Percentiles rank a stretch among this genome's conserved stretches.
These are phyloP conservation scores for Cylindroiulus punctatus DNA, from an alignment of 2,888 invertebrate genomes.

Conservation along the genomic window DNA sequence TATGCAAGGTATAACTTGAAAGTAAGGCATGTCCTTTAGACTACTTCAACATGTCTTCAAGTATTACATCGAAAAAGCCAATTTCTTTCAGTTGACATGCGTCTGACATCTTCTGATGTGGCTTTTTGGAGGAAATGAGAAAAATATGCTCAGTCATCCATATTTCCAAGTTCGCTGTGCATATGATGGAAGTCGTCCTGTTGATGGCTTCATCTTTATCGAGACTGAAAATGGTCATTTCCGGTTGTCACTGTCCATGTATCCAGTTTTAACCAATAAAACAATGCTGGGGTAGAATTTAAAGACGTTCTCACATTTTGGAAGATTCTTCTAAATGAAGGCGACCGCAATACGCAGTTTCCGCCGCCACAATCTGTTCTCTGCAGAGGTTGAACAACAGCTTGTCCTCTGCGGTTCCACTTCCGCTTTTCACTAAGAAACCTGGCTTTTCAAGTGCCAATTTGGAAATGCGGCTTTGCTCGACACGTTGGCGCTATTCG, in stretches of 20 bases:
- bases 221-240: too few species aligned
- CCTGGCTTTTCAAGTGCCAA: constrained; percentile 11
- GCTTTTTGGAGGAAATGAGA: too few species aligned
- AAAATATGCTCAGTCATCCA: too few species aligned
- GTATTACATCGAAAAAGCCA: too few species aligned
- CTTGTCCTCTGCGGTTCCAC: not conserved
- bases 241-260: not conserved
- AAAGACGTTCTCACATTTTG: not conserved
- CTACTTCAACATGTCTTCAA: too few species aligned
- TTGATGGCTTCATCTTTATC: too few species aligned
- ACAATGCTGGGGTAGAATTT: not conserved
- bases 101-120: not conserved
- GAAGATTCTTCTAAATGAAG: not conserved
- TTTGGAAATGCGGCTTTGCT: constrained; percentile 3
- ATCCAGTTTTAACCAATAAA: not conserved
- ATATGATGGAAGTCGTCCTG: too few species aligned
- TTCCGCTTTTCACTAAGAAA: not conserved
- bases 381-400: constrained; percentile 33
- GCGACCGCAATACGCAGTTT: not conserved
- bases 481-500: not conserved
- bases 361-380: constrained; percentile 21
- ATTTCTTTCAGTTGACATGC: not conserved
- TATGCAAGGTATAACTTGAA: too few species aligned
- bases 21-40: too few species aligned
- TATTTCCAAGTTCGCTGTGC: too few species aligned